Conservation (phyloP, 2,797 vertebrate genomes). For the Rhincodon typus region DNA sequence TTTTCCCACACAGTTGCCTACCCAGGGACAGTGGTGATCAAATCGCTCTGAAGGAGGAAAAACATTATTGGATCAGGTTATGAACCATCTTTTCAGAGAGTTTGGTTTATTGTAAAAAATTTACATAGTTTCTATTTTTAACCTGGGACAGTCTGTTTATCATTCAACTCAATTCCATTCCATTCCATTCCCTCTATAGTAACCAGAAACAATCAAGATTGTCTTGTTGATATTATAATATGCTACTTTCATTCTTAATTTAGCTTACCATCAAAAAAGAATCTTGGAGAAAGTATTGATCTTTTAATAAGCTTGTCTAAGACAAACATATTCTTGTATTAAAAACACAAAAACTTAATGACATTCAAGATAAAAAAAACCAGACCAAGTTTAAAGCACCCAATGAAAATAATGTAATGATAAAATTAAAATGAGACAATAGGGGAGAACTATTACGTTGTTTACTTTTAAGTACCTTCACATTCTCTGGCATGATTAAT, state of each 20-base stretch:
- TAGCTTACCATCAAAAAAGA: neutral
- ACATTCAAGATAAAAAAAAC: neutral
- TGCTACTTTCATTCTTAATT: neutral
- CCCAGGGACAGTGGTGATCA: conserved; percentile 99
- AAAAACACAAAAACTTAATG: neutral
- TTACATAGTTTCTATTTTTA: neutral
- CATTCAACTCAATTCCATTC: neutral
- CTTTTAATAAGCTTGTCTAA: neutral
- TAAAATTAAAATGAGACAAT: conserved; percentile 30
- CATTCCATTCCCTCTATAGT: neutral
- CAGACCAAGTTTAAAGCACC: neutral
- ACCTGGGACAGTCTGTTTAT: neutral
- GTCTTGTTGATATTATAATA: neutral
- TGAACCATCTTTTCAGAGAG: neutral
- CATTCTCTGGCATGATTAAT: neutral
- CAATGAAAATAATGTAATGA: neutral
- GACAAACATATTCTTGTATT: neutral
- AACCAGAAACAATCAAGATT: neutral
- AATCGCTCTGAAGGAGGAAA: conserved; percentile 84
- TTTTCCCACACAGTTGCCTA: conserved; percentile 98
- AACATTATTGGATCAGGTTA: neutral
- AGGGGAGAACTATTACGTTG: neutral
- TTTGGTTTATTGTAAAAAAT: neutral
- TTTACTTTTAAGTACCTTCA: neutral
- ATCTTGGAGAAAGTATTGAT: neutral